A percentile compares a stretch with the other conserved stretches of the same genome.
These are phyloP conservation scores for Maylandia zebra DNA, from an alignment of 2,113 vertebrate genomes.

Conservation along the genomic window DNA sequence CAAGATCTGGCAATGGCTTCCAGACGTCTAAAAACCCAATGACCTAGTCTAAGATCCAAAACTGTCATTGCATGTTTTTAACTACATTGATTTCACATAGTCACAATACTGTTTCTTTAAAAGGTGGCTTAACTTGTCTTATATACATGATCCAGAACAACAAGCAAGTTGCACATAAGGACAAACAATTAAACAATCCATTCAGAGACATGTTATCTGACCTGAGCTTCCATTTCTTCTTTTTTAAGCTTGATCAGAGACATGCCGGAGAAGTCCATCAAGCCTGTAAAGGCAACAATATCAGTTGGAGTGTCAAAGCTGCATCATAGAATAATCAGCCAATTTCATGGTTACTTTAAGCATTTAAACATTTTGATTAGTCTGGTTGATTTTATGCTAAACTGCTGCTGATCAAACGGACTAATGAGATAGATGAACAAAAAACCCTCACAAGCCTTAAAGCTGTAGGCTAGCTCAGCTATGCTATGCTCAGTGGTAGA, in stretches of 20 bases:
- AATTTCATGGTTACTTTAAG: background rate
- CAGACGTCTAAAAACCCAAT: background rate
- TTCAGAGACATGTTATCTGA: conserved; percentile 34
- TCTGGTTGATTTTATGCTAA: background rate
- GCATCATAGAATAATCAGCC: background rate
- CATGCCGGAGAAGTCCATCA: conserved; percentile 90
- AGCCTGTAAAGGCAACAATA: conserved; percentile 65
- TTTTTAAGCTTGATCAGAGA: conserved; percentile 94
- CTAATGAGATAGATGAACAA: background rate
- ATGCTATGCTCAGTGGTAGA: background rate
- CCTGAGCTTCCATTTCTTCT: conserved; percentile 97
- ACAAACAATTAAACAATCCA: background rate
- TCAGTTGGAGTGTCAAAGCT: background rate
- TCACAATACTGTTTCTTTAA: background rate
- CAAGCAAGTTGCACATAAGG: background rate
- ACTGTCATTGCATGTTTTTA: background rate
- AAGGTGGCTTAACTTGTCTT: background rate
- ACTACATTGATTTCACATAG: background rate
- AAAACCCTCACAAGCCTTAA: background rate
- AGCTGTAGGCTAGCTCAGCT: background rate
- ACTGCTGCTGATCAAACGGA: background rate
- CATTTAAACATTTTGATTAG: background rate
- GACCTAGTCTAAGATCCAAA: background rate
- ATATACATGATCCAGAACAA: background rate
- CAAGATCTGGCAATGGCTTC: background rate